Evolutionary conservation across 2,113 vertebrate species (phyloP).

Genomic region (Echinops telfairi): DNA sequence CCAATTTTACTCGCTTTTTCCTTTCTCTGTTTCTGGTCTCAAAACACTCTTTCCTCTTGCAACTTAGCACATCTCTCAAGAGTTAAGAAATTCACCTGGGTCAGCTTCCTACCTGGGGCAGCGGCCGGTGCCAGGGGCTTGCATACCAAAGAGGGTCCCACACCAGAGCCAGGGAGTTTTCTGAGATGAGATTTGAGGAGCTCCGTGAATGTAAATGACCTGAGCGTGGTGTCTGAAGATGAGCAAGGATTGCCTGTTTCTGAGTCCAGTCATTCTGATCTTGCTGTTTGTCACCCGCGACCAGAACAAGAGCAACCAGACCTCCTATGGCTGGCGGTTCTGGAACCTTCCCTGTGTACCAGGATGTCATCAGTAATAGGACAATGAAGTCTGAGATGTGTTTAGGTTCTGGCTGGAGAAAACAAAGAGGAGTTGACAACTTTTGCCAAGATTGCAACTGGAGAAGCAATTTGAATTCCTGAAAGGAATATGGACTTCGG

Average conservation of each 20-base stretch:
- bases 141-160: slow-evolving; percentile 8
- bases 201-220: slow-evolving; percentile 33
- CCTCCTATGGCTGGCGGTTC: neutral
- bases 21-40: slow-evolving; percentile 76
- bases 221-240: neutral
- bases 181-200: neutral
- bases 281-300: neutral
- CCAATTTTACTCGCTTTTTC: slow-evolving; percentile 78
- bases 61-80: slow-evolving; percentile 73
- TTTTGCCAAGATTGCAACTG: neutral
- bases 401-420: neutral
- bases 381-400: neutral
- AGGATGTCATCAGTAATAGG: neutral
- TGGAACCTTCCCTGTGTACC: neutral
- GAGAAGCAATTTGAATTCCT: neutral
- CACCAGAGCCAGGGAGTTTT: neutral
- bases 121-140: slow-evolving; percentile 16
- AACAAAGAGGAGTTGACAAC: neutral
- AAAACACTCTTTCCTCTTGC: slow-evolving; percentile 73
- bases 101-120: slow-evolving; percentile 71
- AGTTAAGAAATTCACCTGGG: slow-evolving; percentile 69
- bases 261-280: neutral
- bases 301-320: neutral
- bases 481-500: neutral
- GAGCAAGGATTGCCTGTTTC: neutral